Conservation (phyloP, 1,140 invertebrate genomes). For the Leptonema lineaticorne region DNA sequence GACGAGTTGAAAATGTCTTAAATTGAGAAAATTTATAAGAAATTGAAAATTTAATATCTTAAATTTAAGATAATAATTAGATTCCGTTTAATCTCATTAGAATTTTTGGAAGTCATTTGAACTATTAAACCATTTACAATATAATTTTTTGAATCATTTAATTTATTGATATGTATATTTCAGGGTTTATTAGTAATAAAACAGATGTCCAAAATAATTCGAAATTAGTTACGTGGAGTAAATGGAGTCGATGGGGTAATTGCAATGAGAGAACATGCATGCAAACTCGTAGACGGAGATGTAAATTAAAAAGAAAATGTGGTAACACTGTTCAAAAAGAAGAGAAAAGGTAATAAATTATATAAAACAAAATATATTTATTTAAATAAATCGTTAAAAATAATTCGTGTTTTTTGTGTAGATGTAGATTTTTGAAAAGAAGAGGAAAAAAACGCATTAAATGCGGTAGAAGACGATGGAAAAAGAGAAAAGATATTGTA, state of each 20-base stretch:
- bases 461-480: conserved; percentile 34
- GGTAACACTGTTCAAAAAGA: conserved; percentile 34
- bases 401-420: conserved; percentile 13
- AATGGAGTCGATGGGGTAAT: conserved; percentile 37
- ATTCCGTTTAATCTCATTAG: too few species aligned
- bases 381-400: conserved; percentile 5
- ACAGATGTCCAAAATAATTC: neutral
- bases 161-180: neutral
- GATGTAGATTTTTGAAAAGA: conserved; percentile 37
- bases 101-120: too few species aligned
- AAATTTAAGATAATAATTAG: too few species aligned
- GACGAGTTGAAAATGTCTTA: too few species aligned
- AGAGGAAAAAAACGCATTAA: conserved; percentile 30
- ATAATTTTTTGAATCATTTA: too few species aligned
- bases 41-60: too few species aligned
- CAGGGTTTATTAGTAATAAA: neutral
- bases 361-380: neutral
- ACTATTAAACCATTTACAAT: too few species aligned
- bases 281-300: conserved; percentile 27
- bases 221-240: conserved; percentile 29
- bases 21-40: neutral
- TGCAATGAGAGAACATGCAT: conserved; percentile 30
- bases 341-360: conserved; percentile 35
- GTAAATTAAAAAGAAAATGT: conserved; percentile 32
- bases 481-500: conserved; percentile 1